Percentiles rank a stretch among this genome's conserved stretches.
Conservation (phyloP, 2,797 vertebrate genomes). For the Acropternis orthonyx region DNA sequence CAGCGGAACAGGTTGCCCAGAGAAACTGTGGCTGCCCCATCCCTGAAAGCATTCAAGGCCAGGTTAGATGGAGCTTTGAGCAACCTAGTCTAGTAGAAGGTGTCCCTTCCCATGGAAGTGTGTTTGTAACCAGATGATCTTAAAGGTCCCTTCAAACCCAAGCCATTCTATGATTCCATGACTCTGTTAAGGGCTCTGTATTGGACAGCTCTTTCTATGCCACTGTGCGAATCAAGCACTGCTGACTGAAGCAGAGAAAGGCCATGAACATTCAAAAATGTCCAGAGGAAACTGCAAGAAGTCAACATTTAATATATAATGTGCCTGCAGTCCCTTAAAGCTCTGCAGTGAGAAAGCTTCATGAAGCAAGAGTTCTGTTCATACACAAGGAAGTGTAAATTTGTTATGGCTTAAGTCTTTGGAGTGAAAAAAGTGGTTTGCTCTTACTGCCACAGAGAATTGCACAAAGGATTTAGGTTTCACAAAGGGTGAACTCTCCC, state of each 20-base stretch:
- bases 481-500: not conserved
- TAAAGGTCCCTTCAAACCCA: not conserved
- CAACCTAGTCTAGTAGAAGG: not conserved
- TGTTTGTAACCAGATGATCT: not conserved
- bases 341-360: not conserved
- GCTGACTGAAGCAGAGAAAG: not conserved
- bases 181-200: not conserved
- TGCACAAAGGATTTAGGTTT: not conserved
- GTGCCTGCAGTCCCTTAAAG: not conserved
- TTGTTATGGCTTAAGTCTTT: not conserved
- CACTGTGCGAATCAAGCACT: not conserved
- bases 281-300: not conserved
- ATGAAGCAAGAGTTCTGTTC: not conserved
- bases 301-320: not conserved
- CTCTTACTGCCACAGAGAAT: not conserved
- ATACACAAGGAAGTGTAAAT: not conserved
- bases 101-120: not conserved
- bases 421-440: not conserved
- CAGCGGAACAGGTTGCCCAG: not conserved
- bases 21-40: not conserved
- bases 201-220: not conserved
- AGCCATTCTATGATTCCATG: not conserved
- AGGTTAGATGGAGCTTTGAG: not conserved
- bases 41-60: not conserved
- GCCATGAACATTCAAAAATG: not conserved